Base-by-base conservation (phyloP, 2,113 vertebrate genomes). In the Hyla sarda region DNA sequence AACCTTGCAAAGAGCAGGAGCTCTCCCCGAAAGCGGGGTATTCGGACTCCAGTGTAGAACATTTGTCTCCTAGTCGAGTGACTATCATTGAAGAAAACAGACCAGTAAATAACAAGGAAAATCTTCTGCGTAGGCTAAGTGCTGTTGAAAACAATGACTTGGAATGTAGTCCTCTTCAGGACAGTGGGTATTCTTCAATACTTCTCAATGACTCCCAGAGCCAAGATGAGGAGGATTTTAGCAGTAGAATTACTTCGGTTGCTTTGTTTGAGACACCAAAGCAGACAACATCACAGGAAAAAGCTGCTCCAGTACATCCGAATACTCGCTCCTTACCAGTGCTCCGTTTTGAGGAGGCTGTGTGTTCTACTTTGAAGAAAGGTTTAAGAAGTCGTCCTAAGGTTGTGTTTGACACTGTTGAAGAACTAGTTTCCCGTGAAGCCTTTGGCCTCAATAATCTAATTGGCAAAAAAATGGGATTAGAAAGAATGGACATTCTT, bases 391-490 rank as follows among this genome's bases (percentile, higher is more conserved):
- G 93, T 89, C 96, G 92, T 88, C 93, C 94, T 37, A 95, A 90
- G 90, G 94, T 96, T 85, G 95, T 96, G 86, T 94, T 91, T 93
- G 94, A 94, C 74, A 82, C 94, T 0, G 17, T 98, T 32, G 82
- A 93, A 62, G 94, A 91, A 87, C 88, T 96, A 25, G 93, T 96
- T 88, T 90, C 87, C 37, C 89, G 32, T 2, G 92, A 93, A 85
- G 89, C 90, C 32, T 82, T 90, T 82, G 90, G 89, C 62, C 92
- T 99, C 88, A 91, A 95, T 67, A 95, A 95, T 13, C 92, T 99
- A 77, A 98, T 98, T 82, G 98, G 98, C 52, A 92, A 94, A 50
- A 94, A 96, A 78, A 98, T 99, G 96, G 97, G 97, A 17, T 86
- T 93, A 25, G 96, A 97, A 10, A 91, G 73, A 77, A 67, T 97